Evolutionary conservation across 1,140 invertebrate genomes (phyloP), one percentile per base, ranked within the genome.

Genomic region (Drosophila erecta): DNA sequence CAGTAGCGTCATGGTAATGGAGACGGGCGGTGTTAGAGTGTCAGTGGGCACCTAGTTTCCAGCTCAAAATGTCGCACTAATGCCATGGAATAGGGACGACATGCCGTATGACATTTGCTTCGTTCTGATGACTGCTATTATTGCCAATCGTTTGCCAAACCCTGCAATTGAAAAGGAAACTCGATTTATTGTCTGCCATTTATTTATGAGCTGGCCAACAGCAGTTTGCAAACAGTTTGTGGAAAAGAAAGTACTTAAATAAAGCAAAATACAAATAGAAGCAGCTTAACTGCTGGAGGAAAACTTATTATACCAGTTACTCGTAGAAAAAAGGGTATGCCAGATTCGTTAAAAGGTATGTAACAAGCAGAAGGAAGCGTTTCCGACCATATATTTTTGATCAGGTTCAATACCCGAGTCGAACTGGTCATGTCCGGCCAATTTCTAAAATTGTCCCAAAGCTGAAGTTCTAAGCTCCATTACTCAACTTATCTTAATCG

Each of bases 141-240:
- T 64, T 15, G 38, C 51, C 61, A 79, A 70, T 80, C 64, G 73
- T 37, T 53, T 70, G 80, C 47, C 65, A 76, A 79, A 64, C 67
- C 75, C 83, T 86, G 83, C 79, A 86, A 86, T 86, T 89, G 79
- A 67, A 87, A 86, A 66, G 65, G 40, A 86, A 72, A 64, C 67
- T 72, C 55, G 65, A 79, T 67, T 76, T 83, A 87, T 87, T 64
- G 53, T 38, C 43, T 50, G 57, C 75, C 65, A 44, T 44, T 24
- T 24, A 75, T 78, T 75, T 73, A 41, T 53, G 17, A 17, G 14
- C 15, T 30, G 40, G 60, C 47, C 55, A 27, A 60, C 33, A 33
- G 41, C 37, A 50, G 35, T 22, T 46, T 3, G 17, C 10, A 4
- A 6, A n/a, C 54, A 49, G 22, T 50, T 50, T 35, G 47, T 15